Base-by-base conservation (phyloP, 2,888 invertebrate genomes). In the Aleiodes alternator region DNA sequence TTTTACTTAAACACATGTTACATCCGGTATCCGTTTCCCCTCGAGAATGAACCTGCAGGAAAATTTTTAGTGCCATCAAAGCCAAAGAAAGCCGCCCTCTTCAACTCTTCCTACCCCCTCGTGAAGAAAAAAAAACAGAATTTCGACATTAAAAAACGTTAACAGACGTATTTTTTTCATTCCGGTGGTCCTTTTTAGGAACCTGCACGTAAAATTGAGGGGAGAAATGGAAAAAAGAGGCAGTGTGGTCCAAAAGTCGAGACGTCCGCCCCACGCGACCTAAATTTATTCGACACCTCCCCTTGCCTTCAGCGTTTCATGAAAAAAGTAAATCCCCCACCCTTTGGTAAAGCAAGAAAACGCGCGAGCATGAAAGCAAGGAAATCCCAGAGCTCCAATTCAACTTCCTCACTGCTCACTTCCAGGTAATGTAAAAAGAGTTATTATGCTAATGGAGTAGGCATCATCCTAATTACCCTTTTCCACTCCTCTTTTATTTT, bases 261-360 rank as follows among this genome's bases (percentile, higher is more conserved):
- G 84, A 88, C 85, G 87, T 88, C 87, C 88, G 86, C 87, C 86
- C 87, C 85, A 85, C 86, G 86, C 85, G 88, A 88, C 87, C 86
- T 87, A 87, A 87, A 88, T 88, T 89, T 87, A 89, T 88, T 88
- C 88, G 88, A 89, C 89, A 88, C 89, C 89, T 89, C 88, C 87
- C 87, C 85, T 87, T 29, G 88, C 88, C 88, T 83, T 83, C 81
- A 87, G 88, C 87, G 81, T 76, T 73, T 59, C 51, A 51, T 12
- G 50, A 69, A 73, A 73, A 83, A 82, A 80, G 82, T 84, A 83
- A 80, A 82, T 84, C 78, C 78, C 38, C 68, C 70, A 69, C 64
- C 23, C 2, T 23, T 2, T 23, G 23, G 34, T 9, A 43, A 53
- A 50, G 31, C 14, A 61, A 68, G 55, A 64, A 38, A 68, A 34